Evolutionary conservation across 35 echinoderm and acorn worm genomes (phyloP).

Genomic region (Holothuria glaberrima): DNA sequence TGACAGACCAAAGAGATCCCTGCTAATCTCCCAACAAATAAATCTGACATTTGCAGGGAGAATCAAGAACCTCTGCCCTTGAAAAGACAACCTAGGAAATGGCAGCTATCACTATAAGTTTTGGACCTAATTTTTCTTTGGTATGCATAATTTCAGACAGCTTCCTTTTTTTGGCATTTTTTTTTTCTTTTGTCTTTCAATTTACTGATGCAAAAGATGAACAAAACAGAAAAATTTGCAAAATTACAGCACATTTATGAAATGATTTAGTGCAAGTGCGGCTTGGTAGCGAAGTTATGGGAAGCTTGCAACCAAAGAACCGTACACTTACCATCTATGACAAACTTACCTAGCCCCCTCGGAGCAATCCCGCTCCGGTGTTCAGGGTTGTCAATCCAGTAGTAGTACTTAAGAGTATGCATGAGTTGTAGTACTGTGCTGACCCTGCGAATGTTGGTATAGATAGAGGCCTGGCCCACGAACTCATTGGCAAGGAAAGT

Average conservation of each 20-base stretch:
- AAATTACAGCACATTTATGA: not conserved
- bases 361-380: constrained; percentile 80
- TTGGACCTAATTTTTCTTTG: no score
- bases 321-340: constrained; percentile 42
- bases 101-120: no score
- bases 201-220: constrained; percentile 51
- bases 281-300: constrained; percentile 31
- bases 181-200: no score
- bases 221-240: not conserved
- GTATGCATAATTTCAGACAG: no score
- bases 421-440: constrained; percentile 96
- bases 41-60: no score
- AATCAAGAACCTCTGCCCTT: no score
- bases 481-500: constrained; percentile 98
- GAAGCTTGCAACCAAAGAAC: not conserved
- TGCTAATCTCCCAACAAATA: no score
- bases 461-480: constrained; percentile 92
- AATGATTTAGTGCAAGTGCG: constrained; percentile 27
- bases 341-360: constrained; percentile 83
- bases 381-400: constrained; percentile 98
- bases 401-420: constrained; percentile 98
- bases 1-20: no score
- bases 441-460: constrained; percentile 96
- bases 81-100: no score
- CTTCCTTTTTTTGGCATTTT: no score